phyloP scores from a whole-genome alignment of 2,113 vertebrate species.

The Gobius niger region DNA sequence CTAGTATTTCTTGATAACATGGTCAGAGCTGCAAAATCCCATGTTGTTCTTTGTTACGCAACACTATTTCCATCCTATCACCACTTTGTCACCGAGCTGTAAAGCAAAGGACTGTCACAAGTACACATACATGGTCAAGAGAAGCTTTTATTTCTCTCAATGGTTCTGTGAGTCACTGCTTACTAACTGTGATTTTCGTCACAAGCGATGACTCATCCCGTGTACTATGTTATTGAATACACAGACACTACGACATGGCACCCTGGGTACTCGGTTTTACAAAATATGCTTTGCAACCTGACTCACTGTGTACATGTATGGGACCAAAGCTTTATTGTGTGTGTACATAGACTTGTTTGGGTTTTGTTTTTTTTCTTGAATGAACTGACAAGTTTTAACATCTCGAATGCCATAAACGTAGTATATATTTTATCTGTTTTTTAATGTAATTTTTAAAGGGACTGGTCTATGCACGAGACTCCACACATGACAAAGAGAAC shows the following conservation, averaged over 20 bases:
- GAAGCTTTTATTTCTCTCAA: neutral
- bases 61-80: too few species aligned
- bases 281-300: neutral
- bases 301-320: neutral
- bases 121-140: neutral
- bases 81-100: too few species aligned
- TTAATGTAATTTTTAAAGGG: constrained; percentile 2
- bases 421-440: neutral
- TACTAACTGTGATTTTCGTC: neutral
- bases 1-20: too few species aligned
- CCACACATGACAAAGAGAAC: constrained; percentile 16
- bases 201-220: neutral
- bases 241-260: neutral
- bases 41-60: too few species aligned
- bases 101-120: neutral
- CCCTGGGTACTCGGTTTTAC: neutral
- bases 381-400: neutral
- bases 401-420: neutral
- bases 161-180: neutral
- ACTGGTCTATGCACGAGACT: neutral
- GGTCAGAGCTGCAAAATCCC: too few species aligned
- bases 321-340: constrained; percentile 5
- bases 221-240: neutral
- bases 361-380: neutral
- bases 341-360: constrained; percentile 2